These are phyloP conservation scores for Cinclus mexicanus DNA, from an alignment of 2,113 vertebrate species.

Conservation along the genomic window DNA sequence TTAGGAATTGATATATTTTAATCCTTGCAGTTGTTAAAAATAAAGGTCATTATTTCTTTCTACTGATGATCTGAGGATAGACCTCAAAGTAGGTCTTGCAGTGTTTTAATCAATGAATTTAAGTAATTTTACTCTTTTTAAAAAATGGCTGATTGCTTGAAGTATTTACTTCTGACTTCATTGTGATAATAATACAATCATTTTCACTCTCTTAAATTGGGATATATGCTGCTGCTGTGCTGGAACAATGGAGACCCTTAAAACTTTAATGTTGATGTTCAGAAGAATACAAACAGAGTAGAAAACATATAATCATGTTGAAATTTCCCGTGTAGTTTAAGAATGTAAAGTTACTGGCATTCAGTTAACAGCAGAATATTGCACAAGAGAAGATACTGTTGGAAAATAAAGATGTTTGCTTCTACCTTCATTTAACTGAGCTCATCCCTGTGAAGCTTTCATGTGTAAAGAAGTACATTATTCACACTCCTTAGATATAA, in stretches of 20 bases:
- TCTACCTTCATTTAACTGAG: slow-evolving; percentile 26
- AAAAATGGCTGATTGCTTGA: not conserved
- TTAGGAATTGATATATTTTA: not conserved
- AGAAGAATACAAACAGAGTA: not conserved
- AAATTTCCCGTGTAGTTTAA: not conserved
- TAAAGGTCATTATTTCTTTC: not conserved
- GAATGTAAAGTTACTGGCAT: not conserved
- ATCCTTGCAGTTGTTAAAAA: not conserved
- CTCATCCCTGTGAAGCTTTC: slow-evolving; percentile 20
- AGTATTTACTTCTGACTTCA: not conserved
- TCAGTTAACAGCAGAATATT: not conserved
- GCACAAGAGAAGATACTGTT: not conserved
- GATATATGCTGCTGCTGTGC: not conserved
- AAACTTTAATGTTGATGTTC: not conserved
- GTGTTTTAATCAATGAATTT: not conserved
- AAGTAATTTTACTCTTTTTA: not conserved
- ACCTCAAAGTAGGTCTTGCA: not conserved
- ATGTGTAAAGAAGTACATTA: slow-evolving; percentile 68
- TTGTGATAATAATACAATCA: not conserved
- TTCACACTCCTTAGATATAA: slow-evolving; percentile 40
- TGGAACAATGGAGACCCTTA: not conserved
- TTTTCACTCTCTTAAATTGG: not conserved
- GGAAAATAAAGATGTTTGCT: slow-evolving; percentile 65
- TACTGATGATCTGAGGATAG: not conserved
- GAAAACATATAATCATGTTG: not conserved